A percentile compares a stretch with the other conserved stretches of the same genome.
phyloP scores from a whole-genome alignment of 2,797 vertebrate species.

The Lemur catta region DNA sequence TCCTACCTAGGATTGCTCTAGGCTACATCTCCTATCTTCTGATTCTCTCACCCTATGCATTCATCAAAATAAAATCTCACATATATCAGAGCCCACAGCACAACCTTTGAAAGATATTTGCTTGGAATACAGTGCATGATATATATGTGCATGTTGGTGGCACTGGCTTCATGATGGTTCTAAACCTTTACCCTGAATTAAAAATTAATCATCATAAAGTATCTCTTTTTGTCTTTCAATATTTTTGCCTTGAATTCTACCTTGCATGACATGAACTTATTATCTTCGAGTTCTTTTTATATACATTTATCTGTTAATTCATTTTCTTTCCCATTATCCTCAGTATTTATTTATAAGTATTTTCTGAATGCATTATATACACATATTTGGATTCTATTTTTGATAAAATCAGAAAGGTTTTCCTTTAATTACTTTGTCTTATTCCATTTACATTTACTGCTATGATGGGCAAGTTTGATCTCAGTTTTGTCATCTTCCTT shows the following conservation, averaged over 20 bases:
- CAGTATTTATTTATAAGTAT: not conserved
- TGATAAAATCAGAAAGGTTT: not conserved
- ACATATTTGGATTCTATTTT: not conserved
- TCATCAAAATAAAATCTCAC: not conserved
- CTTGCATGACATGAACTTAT: not conserved
- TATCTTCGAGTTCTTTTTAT: not conserved
- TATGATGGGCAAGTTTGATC: too few relatives aligned
- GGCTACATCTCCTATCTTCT: not conserved
- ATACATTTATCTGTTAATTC: not conserved
- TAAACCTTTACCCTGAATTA: too few relatives aligned
- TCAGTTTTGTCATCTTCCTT: not conserved
- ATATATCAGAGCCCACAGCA: not conserved
- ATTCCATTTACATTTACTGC: not conserved
- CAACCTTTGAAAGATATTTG: accelerated
- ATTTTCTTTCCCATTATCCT: not conserved
- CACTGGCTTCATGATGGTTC: not conserved
- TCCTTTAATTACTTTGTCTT: not conserved
- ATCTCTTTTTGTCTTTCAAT: not conserved
- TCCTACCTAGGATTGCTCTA: accelerated
- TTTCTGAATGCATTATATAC: not conserved
- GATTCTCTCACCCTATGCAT: not conserved
- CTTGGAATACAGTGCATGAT: not conserved
- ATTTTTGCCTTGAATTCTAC: not conserved
- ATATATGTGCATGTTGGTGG: accelerated
- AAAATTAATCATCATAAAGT: not conserved